Evolutionary conservation across 2,888 invertebrate genomes (phyloP), one percentile per base, ranked within the genome.

Genomic region (Drosophila picticornis): DNA sequence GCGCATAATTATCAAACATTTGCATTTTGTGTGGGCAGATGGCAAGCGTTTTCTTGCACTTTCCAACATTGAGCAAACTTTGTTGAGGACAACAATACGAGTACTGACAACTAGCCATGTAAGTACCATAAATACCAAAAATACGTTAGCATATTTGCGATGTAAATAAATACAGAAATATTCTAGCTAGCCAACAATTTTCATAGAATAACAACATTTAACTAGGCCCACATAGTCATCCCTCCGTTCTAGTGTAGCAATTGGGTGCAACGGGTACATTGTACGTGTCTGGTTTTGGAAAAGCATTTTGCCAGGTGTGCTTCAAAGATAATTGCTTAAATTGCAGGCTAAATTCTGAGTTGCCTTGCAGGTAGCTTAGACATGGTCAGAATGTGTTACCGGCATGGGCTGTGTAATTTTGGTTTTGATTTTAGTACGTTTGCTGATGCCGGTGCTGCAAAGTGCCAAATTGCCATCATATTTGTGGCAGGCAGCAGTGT

Each of bases 251-350:
- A 25, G 9, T 16, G 25, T 4, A 2, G 22, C 46, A 40, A 40
- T n/a, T 40, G 56, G 56, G 40, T 16, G 27, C 31, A 40, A 10
- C 25, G 40, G 16, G 31, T 38, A 19, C 19, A 31, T 58, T 72
- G 71, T 69, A 83, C 73, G 88, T 88, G 84, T 72, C 81, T 74
- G 67, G 71, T 75, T 74, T 70, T 63, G 52, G 38, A 53, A 81
- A 57, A 75, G 70, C 71, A 75, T 66, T 77, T 72, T 72, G 72
- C 79, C 77, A 70, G 78, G 70, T 82, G 75, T 72, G 51, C 63
- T 60, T 57, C 74, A 67, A 72, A 75, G 80, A 78, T 88, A 89
- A 88, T 91, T 83, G 88, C 81, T 65, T 77, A 77, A 78, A 88
- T 88, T 88, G 80, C 80, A 63, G 81, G 67, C 79, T 72, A 78